Base-by-base conservation (phyloP, 2,797 vertebrate species). In the Xiphophorus birchmanni region DNA sequence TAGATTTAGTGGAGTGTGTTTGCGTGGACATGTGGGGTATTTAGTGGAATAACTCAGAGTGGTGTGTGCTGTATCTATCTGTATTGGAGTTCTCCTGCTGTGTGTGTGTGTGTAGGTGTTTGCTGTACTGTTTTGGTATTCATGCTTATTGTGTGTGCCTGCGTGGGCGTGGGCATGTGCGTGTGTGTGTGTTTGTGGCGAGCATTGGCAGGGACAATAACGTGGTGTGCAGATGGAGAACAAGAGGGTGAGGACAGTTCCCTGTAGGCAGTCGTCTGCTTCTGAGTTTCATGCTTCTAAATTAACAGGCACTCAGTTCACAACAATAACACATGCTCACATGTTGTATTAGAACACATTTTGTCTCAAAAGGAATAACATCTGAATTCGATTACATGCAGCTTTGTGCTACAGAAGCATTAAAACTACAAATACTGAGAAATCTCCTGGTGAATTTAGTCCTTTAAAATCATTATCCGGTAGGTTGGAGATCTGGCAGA, bases 211-310 rank as follows among this genome's bases (percentile, higher is more conserved):
- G 74, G 84, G 88, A 91, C 82, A 86, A 84, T 74, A 86, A 82
- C 83, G 83, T 81, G 54, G 82, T 91, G 90, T 92, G 84, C 96
- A 96, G 96, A 96, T 96, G 96, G 96, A 93, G 85, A 85, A 86
- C 83, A 81, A 85, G 88, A 89, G 89, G 92, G 93, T 86, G 90
- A 93, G 93, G 93, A 96, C 94, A 92, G 77, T 91, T 94, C 87
- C 90, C 96, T 90, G 94, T 91, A 88, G 95, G 92, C 92, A 72
- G 82, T 90, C 73, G 87, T 93, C 91, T 91, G 89, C 89, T 89
- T 84, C 80, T 83, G 72, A 83, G 80, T 84, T 73, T 85, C 88
- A 86, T 87, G 85, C 76, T 75, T 82, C 73, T 81, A 77, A 81
- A 90, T 77, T n/a, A 83, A 77, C 78, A 78, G 47, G 75, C 80